These are phyloP conservation scores for Nothura maculosa DNA, from an alignment of 2,797 vertebrate species.

Conservation along the genomic window DNA sequence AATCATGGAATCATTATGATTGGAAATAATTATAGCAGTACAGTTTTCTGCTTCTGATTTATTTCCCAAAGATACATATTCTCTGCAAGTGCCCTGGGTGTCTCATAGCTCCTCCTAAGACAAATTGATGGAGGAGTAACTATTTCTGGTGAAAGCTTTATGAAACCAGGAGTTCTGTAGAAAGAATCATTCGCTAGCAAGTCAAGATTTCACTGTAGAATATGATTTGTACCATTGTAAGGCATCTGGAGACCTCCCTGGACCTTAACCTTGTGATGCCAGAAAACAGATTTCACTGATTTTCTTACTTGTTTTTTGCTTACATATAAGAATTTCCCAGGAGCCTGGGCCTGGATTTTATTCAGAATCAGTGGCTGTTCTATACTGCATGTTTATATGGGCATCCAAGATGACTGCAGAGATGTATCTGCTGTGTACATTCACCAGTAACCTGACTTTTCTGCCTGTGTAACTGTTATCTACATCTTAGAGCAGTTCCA, in stretches of 20 bases:
- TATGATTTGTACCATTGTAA: not conserved
- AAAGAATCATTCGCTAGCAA: not conserved
- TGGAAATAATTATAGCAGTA: not conserved
- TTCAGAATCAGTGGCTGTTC: not conserved
- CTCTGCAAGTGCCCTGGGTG: fast-evolving
- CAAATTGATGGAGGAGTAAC: not conserved
- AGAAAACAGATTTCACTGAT: not conserved
- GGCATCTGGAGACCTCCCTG: not conserved
- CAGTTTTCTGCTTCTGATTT: not conserved
- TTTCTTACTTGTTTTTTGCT: not conserved
- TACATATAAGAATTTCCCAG: not conserved
- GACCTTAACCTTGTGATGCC: not conserved
- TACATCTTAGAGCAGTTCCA: not conserved
- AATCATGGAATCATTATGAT: too few relatives aligned
- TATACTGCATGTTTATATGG: not conserved
- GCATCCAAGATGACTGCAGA: not conserved
- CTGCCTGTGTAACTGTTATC: not conserved
- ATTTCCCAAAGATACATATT: not conserved
- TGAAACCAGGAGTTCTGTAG: not conserved
- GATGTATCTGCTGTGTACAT: not conserved
- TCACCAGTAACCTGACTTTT: not conserved
- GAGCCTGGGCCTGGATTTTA: not conserved
- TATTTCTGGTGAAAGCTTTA: not conserved
- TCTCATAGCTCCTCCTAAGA: not conserved
- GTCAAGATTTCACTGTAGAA: not conserved